A percentile compares a stretch with the other conserved stretches of the same genome.
These are phyloP conservation scores for Gobio occitaniae DNA, from an alignment of 2,797 vertebrate species.

Conservation along the genomic window DNA sequence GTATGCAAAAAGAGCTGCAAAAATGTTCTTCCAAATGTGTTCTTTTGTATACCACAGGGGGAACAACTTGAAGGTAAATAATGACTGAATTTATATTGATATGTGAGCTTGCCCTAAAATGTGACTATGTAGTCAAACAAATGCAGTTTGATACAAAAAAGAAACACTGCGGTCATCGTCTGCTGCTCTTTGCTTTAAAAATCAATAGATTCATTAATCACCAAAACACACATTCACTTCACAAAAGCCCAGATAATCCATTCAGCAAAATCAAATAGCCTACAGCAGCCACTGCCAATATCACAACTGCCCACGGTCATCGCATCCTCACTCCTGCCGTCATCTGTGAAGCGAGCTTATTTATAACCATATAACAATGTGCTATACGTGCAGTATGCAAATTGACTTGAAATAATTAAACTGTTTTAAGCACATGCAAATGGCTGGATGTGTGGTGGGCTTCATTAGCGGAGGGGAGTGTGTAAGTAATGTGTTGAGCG, in stretches of 20 bases:
- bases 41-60: not conserved
- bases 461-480: slow-evolving; percentile 70
- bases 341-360: not conserved
- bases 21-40: not conserved
- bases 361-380: not conserved
- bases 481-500: slow-evolving; percentile 43
- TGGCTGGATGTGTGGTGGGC: slow-evolving; percentile 69
- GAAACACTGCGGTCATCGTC: not conserved
- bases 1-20: not conserved
- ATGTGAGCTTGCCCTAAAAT: slow-evolving; percentile 8
- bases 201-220: slow-evolving; percentile 53
- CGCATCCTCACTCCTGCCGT: not conserved
- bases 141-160: slow-evolving; percentile 45
- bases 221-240: slow-evolving; percentile 20
- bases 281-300: not conserved
- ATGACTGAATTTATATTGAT: not conserved
- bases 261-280: slow-evolving; percentile 14
- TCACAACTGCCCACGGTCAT: not conserved
- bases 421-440: slow-evolving; percentile 81
- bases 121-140: slow-evolving; percentile 44
- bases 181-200: slow-evolving; percentile 36
- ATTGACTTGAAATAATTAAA: slow-evolving; percentile 80
- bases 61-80: not conserved
- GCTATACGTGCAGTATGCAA: slow-evolving; percentile 69
- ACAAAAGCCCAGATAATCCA: slow-evolving; percentile 18